Conservation (phyloP, 1,140 invertebrate species). For the Antheraea pernyi region DNA sequence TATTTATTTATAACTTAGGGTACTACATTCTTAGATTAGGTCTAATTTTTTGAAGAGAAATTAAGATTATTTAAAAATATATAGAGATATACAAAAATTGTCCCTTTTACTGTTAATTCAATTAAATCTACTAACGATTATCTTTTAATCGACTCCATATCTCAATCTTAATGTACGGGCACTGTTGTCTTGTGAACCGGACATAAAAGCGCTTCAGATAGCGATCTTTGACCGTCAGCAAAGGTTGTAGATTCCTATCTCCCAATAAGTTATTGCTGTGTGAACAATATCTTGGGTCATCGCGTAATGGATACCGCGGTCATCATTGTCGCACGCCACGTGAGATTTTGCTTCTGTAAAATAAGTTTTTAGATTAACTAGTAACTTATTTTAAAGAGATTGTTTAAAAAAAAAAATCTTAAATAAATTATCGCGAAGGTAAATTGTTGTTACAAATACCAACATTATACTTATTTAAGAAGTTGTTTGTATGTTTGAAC, state of each 20-base stretch:
- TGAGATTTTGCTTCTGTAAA: background rate
- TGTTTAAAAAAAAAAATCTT: too few relatives aligned
- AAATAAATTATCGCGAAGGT: too few relatives aligned
- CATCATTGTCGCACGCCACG: background rate
- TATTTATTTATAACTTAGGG: too few relatives aligned
- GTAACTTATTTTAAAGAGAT: too few relatives aligned
- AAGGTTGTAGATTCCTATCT: slow-evolving; percentile 6
- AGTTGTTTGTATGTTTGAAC: too few relatives aligned
- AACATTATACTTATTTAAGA: too few relatives aligned
- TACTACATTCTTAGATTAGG: too few relatives aligned
- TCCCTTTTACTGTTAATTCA: background rate
- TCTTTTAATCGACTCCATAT: background rate
- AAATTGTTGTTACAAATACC: too few relatives aligned
- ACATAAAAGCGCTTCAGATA: background rate
- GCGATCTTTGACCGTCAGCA: background rate
- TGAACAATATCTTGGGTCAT: slow-evolving; percentile 12
- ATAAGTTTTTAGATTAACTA: too few relatives aligned
- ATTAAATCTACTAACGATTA: background rate
- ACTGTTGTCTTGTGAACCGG: slow-evolving; percentile 9
- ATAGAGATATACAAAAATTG: background rate
- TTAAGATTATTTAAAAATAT: too few relatives aligned
- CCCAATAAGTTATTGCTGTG: slow-evolving; percentile 9
- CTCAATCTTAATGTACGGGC: background rate
- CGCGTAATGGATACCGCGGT: slow-evolving; percentile 4
- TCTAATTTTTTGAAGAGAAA: too few relatives aligned